Conservation (phyloP, 2,888 invertebrate genomes). For the Leptothorax acervorum region DNA sequence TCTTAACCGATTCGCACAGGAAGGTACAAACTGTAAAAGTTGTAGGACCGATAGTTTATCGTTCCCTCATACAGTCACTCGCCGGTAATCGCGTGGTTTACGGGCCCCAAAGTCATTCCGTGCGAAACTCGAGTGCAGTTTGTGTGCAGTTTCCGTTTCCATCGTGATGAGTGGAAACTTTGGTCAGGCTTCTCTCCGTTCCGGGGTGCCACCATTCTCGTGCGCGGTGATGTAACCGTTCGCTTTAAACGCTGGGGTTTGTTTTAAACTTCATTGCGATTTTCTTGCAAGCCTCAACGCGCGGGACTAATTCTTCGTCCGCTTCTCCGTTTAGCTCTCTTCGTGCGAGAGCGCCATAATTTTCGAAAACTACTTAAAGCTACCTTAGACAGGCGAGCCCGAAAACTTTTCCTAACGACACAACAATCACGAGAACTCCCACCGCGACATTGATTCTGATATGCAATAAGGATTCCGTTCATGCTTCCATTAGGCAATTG, state of each 20-base stretch:
- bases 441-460: conserved; percentile 34
- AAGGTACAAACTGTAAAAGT: conserved; percentile 45
- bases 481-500: conserved; percentile 15
- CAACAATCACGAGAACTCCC: conserved; percentile 40
- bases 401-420: conserved; percentile 49
- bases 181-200: conserved; percentile 44
- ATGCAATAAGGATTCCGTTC: conserved; percentile 15
- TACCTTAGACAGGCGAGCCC: conserved; percentile 37
- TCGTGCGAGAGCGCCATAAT: conserved; percentile 45
- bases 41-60: conserved; percentile 44
- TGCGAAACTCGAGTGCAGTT: conserved; percentile 38
- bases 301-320: conserved; percentile 44
- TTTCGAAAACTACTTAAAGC: conserved; percentile 53
- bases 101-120: conserved; percentile 40
- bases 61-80: conserved; percentile 34
- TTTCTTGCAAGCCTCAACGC: conserved; percentile 45
- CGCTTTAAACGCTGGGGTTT: conserved; percentile 41
- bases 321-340: conserved; percentile 35
- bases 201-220: conserved; percentile 36
- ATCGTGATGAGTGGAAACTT: conserved; percentile 55
- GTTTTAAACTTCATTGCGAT: conserved; percentile 57
- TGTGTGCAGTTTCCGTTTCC: conserved; percentile 53
- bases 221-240: conserved; percentile 41
- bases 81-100: conserved; percentile 52
- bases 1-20: conserved; percentile 22